Evolutionary conservation across 2,797 vertebrate genomes (phyloP), one percentile per base, ranked within the genome.

Genomic region (Gymnocypris eckloni): DNA sequence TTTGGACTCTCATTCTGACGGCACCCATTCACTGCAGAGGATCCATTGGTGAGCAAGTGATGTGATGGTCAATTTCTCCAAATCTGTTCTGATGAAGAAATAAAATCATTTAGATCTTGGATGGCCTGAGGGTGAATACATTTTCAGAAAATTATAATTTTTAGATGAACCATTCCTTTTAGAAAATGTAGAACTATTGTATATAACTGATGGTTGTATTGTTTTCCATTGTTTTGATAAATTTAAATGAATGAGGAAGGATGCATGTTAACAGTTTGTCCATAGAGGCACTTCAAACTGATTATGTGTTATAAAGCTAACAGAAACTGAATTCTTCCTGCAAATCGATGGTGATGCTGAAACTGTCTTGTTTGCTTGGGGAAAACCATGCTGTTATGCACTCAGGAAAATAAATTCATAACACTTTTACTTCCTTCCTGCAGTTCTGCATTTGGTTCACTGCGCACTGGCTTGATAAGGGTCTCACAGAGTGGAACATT

Each of bases 381-480:
- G 72, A 67, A 77, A 41, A 41, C 22, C 33, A 48, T 70, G 37
- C 56, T 59, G 52, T n/a, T 37, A 70, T 37, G 37, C 64, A 43
- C 37, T 79, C 16, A 59, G 75, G 75, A 79, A 84, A 79, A 85
- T 78, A 84, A 84, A 79, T 79, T 59, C 75, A 56, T 43, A 45
- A 70, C 64, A 59, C 48, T 69, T 70, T 79, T 41, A 48, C 41
- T 79, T 79, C 75, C 83, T 79, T 85, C 83, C 73, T 84, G 50
- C 54, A 41, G 59, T 59, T 11, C 73, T 78, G 64, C 67, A 54
- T 61, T 56, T 6, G 50, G 48, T 45, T 70, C 66, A n/a, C n/a
- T 56, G 48, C 79, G 83, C 77, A 1, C 33, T 85, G 76, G 39
- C 64, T 78, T 61, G 83, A 85, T 85, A 85, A 79, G 37, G 13